Percentiles rank a stretch among this genome's conserved stretches.
phyloP scores from a whole-genome alignment of 2,888 invertebrate genomes.

The Heliconius ismenius region DNA sequence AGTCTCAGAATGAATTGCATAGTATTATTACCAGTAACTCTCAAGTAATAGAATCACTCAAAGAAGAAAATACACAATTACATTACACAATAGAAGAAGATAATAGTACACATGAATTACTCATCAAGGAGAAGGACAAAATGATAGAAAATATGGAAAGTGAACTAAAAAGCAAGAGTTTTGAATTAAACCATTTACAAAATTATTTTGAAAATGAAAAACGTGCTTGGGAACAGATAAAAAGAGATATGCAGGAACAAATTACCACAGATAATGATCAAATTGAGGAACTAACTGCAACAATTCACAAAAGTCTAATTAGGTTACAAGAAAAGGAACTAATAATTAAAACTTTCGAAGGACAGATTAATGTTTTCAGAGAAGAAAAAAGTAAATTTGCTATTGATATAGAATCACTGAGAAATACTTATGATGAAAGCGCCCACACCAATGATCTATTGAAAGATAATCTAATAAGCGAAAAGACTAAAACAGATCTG shows the following conservation, averaged over 20 bases:
- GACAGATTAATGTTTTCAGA: constrained; percentile 33
- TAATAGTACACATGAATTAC: constrained; percentile 55
- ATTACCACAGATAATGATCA: constrained; percentile 50
- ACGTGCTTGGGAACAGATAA: constrained; percentile 52
- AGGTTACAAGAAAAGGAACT: constrained; percentile 42
- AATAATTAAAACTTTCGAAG: constrained; percentile 34
- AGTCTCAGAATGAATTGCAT: constrained; percentile 52
- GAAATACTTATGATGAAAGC: constrained; percentile 39
- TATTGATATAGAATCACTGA: constrained; percentile 33
- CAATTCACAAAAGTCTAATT: constrained; percentile 39
- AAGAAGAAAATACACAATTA: constrained; percentile 58
- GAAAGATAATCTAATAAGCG: constrained; percentile 36
- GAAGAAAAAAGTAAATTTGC: constrained; percentile 35
- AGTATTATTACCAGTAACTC: constrained; percentile 49
- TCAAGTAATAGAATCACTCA: constrained; percentile 50
- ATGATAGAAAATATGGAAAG: constrained; percentile 56
- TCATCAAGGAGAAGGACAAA: constrained; percentile 57
- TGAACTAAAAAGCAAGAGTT: constrained; percentile 48
- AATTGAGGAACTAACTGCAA: constrained; percentile 46
- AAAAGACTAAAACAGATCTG: constrained; percentile 40
- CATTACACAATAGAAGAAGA: constrained; percentile 58
- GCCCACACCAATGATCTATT: constrained; percentile 38
- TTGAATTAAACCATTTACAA: constrained; percentile 50
- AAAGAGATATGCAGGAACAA: constrained; percentile 49
- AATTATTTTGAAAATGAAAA: constrained; percentile 53